Conservation (phyloP, 2,888 invertebrate genomes). For the Therioaphis trifolii region DNA sequence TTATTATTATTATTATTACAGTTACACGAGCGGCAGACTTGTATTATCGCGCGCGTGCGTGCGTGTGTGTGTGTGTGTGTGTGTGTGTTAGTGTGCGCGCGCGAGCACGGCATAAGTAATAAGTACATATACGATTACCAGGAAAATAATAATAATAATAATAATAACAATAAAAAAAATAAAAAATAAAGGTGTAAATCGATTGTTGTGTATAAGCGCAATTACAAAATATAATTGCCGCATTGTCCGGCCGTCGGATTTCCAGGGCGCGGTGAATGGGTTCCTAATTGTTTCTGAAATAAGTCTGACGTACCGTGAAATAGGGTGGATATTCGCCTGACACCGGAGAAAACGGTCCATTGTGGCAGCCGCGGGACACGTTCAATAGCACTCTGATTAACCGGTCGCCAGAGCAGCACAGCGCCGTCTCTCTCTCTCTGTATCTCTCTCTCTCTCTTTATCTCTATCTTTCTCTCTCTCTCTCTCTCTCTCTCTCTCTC, state of each 20-base stretch:
- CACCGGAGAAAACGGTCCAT: conserved; percentile 53
- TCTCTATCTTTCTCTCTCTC: background rate
- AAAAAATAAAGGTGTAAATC: conserved; percentile 33
- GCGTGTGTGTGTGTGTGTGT: too few relatives aligned
- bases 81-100: too few relatives aligned
- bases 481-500: background rate
- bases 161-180: background rate
- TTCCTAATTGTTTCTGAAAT: conserved; percentile 62
- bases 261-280: conserved; percentile 58
- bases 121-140: background rate
- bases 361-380: conserved; percentile 45
- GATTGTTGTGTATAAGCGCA: conserved; percentile 51
- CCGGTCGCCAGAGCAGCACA: conserved; percentile 42
- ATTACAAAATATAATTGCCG: conserved; percentile 58
- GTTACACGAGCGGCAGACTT: too few relatives aligned
- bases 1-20: too few relatives aligned
- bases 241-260: conserved; percentile 61
- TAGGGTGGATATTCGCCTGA: conserved; percentile 53
- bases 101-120: too few relatives aligned
- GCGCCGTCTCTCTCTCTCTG: background rate
- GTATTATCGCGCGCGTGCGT: too few relatives aligned
- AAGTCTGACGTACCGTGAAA: conserved; percentile 62
- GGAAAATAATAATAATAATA: conserved; percentile 26
- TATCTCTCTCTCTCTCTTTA: background rate
- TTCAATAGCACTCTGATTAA: conserved; percentile 62